Evolutionary conservation across 2,888 invertebrate genomes (phyloP).

Genomic region (Lochmaea capreae): DNA sequence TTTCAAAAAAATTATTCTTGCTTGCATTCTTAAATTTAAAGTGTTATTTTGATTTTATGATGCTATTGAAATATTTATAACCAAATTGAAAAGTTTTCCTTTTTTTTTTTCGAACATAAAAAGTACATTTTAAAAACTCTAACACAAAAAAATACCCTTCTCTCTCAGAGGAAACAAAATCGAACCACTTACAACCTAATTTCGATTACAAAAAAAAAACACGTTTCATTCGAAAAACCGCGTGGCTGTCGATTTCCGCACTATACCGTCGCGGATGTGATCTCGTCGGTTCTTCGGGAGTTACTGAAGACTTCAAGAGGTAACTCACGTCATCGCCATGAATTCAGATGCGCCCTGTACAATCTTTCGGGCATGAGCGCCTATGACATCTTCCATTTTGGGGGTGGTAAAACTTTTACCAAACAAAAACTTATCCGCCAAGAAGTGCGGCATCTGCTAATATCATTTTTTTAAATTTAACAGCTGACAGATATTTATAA

Average conservation of each 20-base stretch:
- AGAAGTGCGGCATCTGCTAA: background rate
- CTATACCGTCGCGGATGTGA: conserved; percentile 41
- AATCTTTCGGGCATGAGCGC: conserved; percentile 23
- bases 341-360: conserved; percentile 51
- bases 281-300: conserved; percentile 48
- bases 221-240: conserved; percentile 39
- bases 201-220: conserved; percentile 5
- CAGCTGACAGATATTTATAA: background rate
- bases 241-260: conserved; percentile 45
- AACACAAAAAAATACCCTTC: conserved; percentile 6
- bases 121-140: too few species aligned
- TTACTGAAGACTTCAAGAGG: conserved; percentile 38
- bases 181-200: background rate
- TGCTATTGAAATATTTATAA: too few species aligned
- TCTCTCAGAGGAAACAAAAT: background rate
- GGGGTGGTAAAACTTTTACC: background rate
- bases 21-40: too few species aligned
- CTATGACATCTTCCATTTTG: background rate
- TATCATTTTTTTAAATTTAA: background rate
- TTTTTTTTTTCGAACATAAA: too few species aligned
- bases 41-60: too few species aligned
- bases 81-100: too few species aligned
- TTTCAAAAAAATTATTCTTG: too few species aligned
- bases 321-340: conserved; percentile 40
- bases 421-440: background rate